These are phyloP conservation scores for Hippolais icterina DNA, from an alignment of 2,113 vertebrate species.

Conservation along the genomic window DNA sequence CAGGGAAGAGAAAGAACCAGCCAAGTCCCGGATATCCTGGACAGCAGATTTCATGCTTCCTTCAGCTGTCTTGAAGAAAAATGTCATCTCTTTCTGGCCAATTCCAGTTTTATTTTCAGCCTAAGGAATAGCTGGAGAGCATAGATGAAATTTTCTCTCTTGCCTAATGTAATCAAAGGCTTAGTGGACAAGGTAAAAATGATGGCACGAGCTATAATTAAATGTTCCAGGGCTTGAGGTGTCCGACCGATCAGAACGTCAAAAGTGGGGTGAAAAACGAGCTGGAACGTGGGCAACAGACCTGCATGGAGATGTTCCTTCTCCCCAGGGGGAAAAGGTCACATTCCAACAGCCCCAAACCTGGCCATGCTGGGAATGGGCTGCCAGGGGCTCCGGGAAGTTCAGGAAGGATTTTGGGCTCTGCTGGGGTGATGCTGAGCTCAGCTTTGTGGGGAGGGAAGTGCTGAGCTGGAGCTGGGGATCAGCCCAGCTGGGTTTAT, in stretches of 20 bases:
- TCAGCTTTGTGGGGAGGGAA: neutral
- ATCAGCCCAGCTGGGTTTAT: neutral
- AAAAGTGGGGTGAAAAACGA: neutral
- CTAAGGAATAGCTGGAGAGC: constrained; percentile 22
- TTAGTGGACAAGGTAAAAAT: constrained; percentile 37
- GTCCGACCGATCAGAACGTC: neutral
- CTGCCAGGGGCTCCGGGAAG: neutral
- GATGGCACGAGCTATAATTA: neutral
- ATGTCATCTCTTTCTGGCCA: constrained; percentile 65
- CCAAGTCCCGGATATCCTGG: constrained; percentile 78
- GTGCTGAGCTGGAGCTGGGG: neutral
- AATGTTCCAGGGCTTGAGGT: neutral
- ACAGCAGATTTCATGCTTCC: constrained; percentile 66
- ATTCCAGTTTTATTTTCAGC: constrained; percentile 63
- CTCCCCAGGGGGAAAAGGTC: neutral
- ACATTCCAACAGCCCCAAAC: neutral
- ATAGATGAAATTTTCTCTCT: constrained; percentile 30
- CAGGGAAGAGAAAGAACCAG: constrained; percentile 58
- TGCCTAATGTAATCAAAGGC: constrained; percentile 44
- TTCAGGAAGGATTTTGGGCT: neutral
- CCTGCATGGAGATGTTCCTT: neutral
- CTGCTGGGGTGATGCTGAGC: neutral
- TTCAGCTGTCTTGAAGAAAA: constrained; percentile 75
- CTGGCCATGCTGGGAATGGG: neutral
- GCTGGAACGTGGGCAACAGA: neutral